Evolutionary conservation across 2,113 vertebrate genomes (phyloP).

Genomic region (rabbit (Oryctolagus cuniculus)): mOryCun1.1 NC_091443.1:17347501-17348000

Average conservation of each 20-base stretch:
- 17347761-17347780: constrained; percentile 96
- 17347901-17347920: not conserved
- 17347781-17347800: constrained; percentile 92
- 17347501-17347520: not conserved
- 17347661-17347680: constrained; percentile 94
- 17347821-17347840: constrained; percentile 97
- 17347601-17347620: not conserved
- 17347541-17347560: not conserved
- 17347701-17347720: constrained; percentile 97
- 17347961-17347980: not conserved
- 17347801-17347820: constrained; percentile 96
- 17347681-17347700: constrained; percentile 95
- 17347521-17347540: not conserved
- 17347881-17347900: not conserved
- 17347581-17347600: not conserved
- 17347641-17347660: constrained; percentile 90
- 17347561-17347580: not conserved
- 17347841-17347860: constrained; percentile 89
- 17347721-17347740: constrained; percentile 97
- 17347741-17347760: constrained; percentile 94
- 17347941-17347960: not conserved
- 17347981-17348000: not conserved
- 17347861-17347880: not conserved
- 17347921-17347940: not conserved
- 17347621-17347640: constrained; percentile 95